phyloP scores from a whole-genome alignment of 2,797 vertebrate genomes.

The Heteromormyrus szaboi region DNA sequence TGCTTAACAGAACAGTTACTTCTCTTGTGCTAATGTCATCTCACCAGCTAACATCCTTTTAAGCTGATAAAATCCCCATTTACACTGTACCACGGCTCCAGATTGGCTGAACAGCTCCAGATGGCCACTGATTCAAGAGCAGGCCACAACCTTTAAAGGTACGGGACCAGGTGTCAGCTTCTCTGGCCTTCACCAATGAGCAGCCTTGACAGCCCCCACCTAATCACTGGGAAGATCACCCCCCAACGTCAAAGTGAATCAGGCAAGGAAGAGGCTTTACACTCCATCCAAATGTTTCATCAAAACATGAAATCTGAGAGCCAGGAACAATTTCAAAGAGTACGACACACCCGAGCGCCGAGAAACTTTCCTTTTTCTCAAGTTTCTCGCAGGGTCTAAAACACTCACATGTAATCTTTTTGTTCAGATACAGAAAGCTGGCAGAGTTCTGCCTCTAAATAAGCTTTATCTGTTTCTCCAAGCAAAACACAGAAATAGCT shows the following conservation, averaged over 20 bases:
- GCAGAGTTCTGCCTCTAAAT: constrained; percentile 25
- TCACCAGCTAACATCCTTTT: not conserved
- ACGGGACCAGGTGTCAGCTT: not conserved
- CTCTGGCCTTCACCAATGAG: not conserved
- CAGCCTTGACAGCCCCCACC: not conserved
- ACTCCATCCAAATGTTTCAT: not conserved
- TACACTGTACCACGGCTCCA: not conserved
- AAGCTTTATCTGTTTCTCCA: constrained; percentile 36
- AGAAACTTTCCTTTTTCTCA: not conserved
- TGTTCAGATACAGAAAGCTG: constrained; percentile 3
- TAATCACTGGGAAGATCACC: not conserved
- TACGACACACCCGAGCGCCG: not conserved
- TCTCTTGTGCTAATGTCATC: not conserved
- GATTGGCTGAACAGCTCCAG: not conserved
- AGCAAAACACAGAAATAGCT: constrained; percentile 41
- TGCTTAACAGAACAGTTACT: not conserved
- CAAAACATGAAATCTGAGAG: not conserved
- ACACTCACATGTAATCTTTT: constrained; percentile 48
- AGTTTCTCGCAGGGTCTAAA: constrained; percentile 32
- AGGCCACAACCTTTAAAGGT: not conserved
- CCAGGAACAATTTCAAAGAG: not conserved
- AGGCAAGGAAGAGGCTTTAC: not conserved
- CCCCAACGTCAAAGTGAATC: not conserved
- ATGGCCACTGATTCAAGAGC: not conserved
- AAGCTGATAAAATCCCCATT: not conserved